A percentile compares a stretch with the other conserved stretches of the same genome.
phyloP scores from a whole-genome alignment of 2,888 invertebrate genomes.

The Herminia tarsipennalis region DNA sequence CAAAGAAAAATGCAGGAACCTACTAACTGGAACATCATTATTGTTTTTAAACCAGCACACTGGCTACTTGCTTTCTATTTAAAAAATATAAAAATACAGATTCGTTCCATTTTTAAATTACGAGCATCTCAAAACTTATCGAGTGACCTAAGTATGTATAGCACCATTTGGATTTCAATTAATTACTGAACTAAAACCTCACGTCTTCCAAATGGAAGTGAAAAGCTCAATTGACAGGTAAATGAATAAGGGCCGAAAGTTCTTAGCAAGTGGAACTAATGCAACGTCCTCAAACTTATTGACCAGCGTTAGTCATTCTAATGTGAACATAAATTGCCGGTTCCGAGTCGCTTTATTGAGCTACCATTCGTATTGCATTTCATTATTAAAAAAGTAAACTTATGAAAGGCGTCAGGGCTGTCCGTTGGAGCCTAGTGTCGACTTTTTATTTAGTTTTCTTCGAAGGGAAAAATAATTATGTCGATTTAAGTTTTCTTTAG shows the following conservation, averaged over 20 bases:
- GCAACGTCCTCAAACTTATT: constrained; percentile 63
- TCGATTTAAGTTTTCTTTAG: too few relatives aligned
- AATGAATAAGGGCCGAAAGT: constrained; percentile 33
- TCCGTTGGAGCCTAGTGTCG: constrained; percentile 3
- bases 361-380: constrained; percentile 73
- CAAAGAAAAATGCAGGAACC: too few relatives aligned
- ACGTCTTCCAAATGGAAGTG: constrained; percentile 11
- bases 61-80: too few relatives aligned
- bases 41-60: too few relatives aligned
- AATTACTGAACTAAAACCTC: constrained; percentile 11
- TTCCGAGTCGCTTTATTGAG: constrained; percentile 65
- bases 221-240: constrained; percentile 30
- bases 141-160: too few relatives aligned
- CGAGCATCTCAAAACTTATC: too few relatives aligned
- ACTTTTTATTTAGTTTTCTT: too few relatives aligned
- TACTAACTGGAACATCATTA: too few relatives aligned
- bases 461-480: too few relatives aligned
- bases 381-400: constrained; percentile 75
- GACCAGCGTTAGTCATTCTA: constrained; percentile 75
- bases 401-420: constrained; percentile 54
- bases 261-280: constrained; percentile 51
- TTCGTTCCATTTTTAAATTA: too few relatives aligned
- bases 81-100: too few relatives aligned
- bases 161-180: constrained; percentile 9
- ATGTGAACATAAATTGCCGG: constrained; percentile 73